Evolutionary conservation across 2,888 invertebrate species (phyloP).

Genomic region (Rhagonycha fulva): DNA sequence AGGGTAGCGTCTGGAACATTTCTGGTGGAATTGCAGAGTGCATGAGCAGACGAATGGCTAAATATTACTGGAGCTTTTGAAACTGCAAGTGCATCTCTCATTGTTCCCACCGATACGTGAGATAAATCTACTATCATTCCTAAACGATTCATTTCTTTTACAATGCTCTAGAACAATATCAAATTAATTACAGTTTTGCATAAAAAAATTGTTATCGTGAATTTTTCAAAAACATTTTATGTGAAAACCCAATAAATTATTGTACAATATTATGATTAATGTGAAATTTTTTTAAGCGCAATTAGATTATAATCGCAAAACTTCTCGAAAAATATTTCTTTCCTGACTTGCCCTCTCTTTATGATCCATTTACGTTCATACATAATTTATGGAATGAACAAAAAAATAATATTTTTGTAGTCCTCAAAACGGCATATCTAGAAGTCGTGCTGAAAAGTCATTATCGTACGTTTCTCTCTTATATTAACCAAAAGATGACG

Average conservation of each 20-base stretch:
- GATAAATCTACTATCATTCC: slow-evolving; percentile 88
- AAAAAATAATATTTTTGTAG: slow-evolving; percentile 8
- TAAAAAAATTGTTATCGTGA: not conserved
- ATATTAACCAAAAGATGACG: not conserved
- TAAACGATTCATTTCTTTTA: slow-evolving; percentile 86
- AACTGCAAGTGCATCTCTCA: slow-evolving; percentile 77
- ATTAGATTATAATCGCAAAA: slow-evolving; percentile 6
- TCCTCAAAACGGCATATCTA: not conserved
- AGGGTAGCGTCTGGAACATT: slow-evolving; percentile 82
- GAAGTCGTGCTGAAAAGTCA: not conserved
- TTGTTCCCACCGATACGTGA: slow-evolving; percentile 79
- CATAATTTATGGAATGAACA: slow-evolving; percentile 10
- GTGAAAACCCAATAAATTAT: not conserved
- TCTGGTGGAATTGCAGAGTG: slow-evolving; percentile 78
- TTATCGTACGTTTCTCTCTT: not conserved
- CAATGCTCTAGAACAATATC: slow-evolving; percentile 70
- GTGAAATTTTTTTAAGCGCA: not conserved
- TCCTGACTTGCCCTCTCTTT: not conserved
- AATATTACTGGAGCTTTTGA: slow-evolving; percentile 84
- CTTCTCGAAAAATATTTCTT: slow-evolving; percentile 2
- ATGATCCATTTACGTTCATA: slow-evolving; percentile 8
- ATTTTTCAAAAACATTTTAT: not conserved
- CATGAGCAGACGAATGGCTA: slow-evolving; percentile 83
- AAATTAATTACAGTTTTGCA: not conserved
- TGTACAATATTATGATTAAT: not conserved